Evolutionary conservation across 2,888 invertebrate species (phyloP).

Genomic region (Physocephala rufipes): DNA sequence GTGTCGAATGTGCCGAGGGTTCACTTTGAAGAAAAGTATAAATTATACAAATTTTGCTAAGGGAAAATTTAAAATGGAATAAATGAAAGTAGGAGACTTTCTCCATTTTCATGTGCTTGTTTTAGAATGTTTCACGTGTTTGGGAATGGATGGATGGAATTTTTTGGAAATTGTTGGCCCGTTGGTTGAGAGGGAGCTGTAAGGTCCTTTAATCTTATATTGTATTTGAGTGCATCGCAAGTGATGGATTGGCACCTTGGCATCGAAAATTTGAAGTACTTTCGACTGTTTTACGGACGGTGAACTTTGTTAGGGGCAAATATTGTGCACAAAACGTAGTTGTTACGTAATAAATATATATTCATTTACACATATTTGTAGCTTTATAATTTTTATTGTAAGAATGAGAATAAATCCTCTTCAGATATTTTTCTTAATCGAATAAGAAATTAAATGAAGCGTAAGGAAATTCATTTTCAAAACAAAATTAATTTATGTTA

Average conservation of each 20-base stretch:
- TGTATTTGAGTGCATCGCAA: slow-evolving; percentile 37
- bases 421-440: too few species aligned
- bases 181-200: not conserved
- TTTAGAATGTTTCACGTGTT: not conserved
- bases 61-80: slow-evolving; percentile 7
- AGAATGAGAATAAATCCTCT: too few species aligned
- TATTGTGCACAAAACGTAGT: not conserved
- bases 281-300: not conserved
- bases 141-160: not conserved
- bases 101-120: slow-evolving; percentile 8
- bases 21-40: not conserved
- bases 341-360: not conserved
- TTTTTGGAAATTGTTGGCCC: not conserved
- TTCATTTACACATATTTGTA: too few species aligned
- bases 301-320: not conserved
- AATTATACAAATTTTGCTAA: not conserved
- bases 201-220: not conserved
- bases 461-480: too few species aligned
- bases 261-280: slow-evolving; percentile 41
- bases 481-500: too few species aligned
- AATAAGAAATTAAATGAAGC: too few species aligned
- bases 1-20: not conserved
- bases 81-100: not conserved
- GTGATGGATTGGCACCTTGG: slow-evolving; percentile 54
- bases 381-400: too few species aligned